Base-by-base conservation (phyloP, 2,797 vertebrate genomes). In the Diceros bicornis region DNA sequence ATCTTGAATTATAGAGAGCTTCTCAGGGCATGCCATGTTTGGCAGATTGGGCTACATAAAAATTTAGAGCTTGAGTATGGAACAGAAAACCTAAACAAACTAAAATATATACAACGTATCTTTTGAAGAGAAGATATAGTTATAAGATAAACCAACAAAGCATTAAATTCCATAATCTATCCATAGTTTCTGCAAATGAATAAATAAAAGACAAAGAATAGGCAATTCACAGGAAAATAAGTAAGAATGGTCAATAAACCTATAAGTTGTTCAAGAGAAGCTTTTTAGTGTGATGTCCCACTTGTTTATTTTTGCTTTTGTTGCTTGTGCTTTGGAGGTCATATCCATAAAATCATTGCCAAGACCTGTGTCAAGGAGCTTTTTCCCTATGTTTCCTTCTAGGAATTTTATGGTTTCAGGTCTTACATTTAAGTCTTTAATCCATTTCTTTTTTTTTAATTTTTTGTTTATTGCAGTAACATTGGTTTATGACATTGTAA, bases 181-280 rank as follows among this genome's bases (percentile, higher is more conserved):
- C 66, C 61, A 62, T 66, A 71, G 17, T 69, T 92, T 6, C n/a
- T 21, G 8, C 16, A 96, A 92, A 75, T 82, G 72, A 84, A 29
- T 72, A 87, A 91, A 29, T 81, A 83, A 81, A 88, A 37, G 47
- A 74, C 17, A 82, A 82, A 88, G 29, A 66, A 69, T n/a, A 90
- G 52, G 20, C 18, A 90, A 74, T 82, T 62, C 52, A 37, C 8
- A 25, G 59, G 29, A 68, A 75, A 92, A 69, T 59, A 87, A 78
- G 77, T 47, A 47, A 29, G 32, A 85, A 55, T 11, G 50, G 37
- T 55, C 20, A n/a, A 61, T 85, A 89, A 55, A 72, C 32, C 64
- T 27, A 2, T 47, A 71, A 34, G 5, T 71, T 82, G 66, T 61
- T 82, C 77, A 82, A 71, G 66, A 61, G 37, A 91, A 71, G 55